These are phyloP conservation scores for Troides aeacus DNA, from an alignment of 2,888 invertebrate species.

Conservation along the genomic window DNA sequence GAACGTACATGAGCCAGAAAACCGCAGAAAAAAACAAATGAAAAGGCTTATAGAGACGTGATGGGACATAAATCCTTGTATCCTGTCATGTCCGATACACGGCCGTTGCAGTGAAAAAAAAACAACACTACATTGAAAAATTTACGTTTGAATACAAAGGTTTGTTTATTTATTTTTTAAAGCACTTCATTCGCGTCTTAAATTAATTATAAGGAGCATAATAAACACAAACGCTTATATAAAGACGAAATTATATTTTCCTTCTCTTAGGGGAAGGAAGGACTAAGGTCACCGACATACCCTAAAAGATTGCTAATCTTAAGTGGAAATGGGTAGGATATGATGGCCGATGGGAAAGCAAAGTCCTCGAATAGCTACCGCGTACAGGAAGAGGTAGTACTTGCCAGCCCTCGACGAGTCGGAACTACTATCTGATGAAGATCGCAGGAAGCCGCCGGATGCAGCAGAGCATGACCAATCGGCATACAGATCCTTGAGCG, in stretches of 20 bases:
- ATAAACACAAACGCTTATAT: not conserved
- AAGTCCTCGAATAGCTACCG: no score
- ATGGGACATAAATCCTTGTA: constrained; percentile 19
- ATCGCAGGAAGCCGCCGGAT: no score
- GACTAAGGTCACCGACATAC: not conserved
- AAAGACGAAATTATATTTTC: not conserved
- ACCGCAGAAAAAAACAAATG: constrained; percentile 14
- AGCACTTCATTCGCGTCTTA: not conserved
- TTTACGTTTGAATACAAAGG: not conserved
- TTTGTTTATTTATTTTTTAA: not conserved
- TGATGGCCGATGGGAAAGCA: no score
- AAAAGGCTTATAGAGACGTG: constrained; percentile 13
- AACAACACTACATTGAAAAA: constrained; percentile 5
- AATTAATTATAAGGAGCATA: not conserved
- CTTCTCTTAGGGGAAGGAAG: not conserved
- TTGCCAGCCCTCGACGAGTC: no score
- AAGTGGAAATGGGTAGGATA: no score
- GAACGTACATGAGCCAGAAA: not conserved
- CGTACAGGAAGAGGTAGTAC: no score
- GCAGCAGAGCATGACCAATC: no score
- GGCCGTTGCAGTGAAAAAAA: constrained; percentile 2
- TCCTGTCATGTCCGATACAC: constrained; percentile 13
- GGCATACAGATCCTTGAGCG: no score
- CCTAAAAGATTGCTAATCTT: no score
- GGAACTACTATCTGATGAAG: no score